Evolutionary conservation across 2,113 vertebrate species (phyloP).

Genomic region (Plotosus lineatus): DNA sequence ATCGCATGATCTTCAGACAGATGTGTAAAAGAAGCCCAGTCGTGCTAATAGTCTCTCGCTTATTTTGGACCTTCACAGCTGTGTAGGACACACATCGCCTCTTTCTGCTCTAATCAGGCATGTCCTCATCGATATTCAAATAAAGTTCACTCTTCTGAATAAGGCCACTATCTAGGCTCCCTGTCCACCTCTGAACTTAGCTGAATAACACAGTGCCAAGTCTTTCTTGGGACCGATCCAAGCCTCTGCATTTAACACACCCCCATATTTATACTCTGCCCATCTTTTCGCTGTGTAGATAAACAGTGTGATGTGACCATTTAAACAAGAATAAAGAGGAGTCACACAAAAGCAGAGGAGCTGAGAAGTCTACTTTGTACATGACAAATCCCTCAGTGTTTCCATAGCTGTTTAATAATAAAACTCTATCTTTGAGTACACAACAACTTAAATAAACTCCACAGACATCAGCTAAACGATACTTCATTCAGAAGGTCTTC

Average conservation of each 20-base stretch:
- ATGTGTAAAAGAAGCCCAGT: constrained; percentile 64
- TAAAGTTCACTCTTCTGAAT: constrained; percentile 62
- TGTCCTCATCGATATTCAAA: constrained; percentile 63
- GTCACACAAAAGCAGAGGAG: constrained; percentile 8
- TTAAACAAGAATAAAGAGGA: constrained; percentile 31
- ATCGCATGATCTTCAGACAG: constrained; percentile 68
- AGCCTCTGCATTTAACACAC: constrained; percentile 31
- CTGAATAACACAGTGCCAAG: constrained; percentile 62
- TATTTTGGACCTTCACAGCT: constrained; percentile 69
- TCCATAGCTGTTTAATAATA: background rate
- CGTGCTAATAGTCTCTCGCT: constrained; percentile 72
- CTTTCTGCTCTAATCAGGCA: constrained; percentile 55
- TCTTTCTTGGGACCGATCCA: constrained; percentile 64
- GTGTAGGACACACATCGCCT: constrained; percentile 64
- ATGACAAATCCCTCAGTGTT: constrained; percentile 6
- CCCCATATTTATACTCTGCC: constrained; percentile 21
- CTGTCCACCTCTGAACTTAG: constrained; percentile 36
- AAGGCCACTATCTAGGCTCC: constrained; percentile 57
- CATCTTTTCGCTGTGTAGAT: constrained; percentile 50
- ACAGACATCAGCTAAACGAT: background rate
- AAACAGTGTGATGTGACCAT: constrained; percentile 51
- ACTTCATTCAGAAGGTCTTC: background rate
- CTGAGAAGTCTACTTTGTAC: background rate
- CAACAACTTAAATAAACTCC: constrained; percentile 5
- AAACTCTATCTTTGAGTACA: background rate